Base-by-base conservation (phyloP, 2,797 vertebrate species). In the Anguilla anguilla region DNA sequence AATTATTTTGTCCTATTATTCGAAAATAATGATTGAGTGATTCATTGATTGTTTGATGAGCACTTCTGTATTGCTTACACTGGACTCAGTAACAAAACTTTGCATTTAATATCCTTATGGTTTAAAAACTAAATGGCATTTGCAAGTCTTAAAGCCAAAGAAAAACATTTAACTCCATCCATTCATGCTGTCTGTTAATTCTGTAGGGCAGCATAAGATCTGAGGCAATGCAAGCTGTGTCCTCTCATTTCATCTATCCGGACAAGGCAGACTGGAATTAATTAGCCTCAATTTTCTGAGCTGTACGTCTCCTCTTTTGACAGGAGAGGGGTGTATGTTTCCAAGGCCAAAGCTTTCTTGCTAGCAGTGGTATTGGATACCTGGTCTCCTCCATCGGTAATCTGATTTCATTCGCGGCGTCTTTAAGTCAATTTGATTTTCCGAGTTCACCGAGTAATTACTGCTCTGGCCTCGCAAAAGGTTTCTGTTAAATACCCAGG, bases 381-480 rank as follows among this genome's bases (percentile, higher is more conserved):
- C 91, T 91, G 92, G 91, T 89, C 93, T 94, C 92, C 92, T 92
- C 93, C 91, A 90, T 94, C 91, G 88, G 93, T 96, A 95, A 96
- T 96, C 94, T 95, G 95, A 96, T 96, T 96, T 96, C 93, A 92
- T 92, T 94, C 92, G 92, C 91, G 90, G 90, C 92, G 93, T 93
- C 94, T 93, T 95, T 92, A 92, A 94, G 94, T 95, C 95, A 95
- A 95, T 96, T 94, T 90, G 94, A 96, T 95, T 95, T 94, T 94
- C 94, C 94, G 89, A 92, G 92, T 93, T 92, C 93, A 93, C 92
- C 93, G 92, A 85, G 84, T 85, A 85, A 85, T 85, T 85, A 85
- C 84, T 85, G 84, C 61, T 85, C 84, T 90, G 90, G 91, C 91
- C 90, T 91, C 91, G 90, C 93, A 93, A 88, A 91, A 53, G 94